Conservation (phyloP, 2,888 invertebrate genomes). For the Pseudolycoriella hygida region DNA sequence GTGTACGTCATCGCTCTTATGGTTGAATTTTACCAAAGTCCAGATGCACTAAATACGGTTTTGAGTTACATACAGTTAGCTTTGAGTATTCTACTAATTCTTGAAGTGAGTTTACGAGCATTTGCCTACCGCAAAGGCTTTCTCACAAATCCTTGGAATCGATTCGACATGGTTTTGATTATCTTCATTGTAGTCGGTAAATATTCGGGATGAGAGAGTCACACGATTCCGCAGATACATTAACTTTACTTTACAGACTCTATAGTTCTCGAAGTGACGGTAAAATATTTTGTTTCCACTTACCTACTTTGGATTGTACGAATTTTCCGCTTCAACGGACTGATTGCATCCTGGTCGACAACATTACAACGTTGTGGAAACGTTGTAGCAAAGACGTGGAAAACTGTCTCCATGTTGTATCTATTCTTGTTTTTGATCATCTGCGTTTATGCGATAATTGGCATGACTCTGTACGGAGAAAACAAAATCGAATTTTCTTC, state of each 20-base stretch:
- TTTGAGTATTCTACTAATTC: slow-evolving; percentile 64
- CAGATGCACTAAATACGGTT: slow-evolving; percentile 38
- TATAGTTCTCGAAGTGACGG: slow-evolving; percentile 55
- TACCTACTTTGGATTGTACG: slow-evolving; percentile 64
- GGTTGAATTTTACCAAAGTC: slow-evolving; percentile 57
- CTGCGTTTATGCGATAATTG: slow-evolving; percentile 73
- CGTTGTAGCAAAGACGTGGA: slow-evolving; percentile 65
- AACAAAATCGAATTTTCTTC: slow-evolving; percentile 30
- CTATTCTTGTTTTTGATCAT: slow-evolving; percentile 64
- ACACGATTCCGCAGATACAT: neutral
- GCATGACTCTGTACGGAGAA: slow-evolving; percentile 72
- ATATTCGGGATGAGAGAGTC: too few relatives aligned
- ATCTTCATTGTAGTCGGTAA: slow-evolving; percentile 62
- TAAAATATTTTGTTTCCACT: slow-evolving; percentile 62
- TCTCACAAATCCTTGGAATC: slow-evolving; percentile 72
- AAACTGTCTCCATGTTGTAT: slow-evolving; percentile 70
- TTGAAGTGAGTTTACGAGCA: slow-evolving; percentile 63
- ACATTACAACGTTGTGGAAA: slow-evolving; percentile 17
- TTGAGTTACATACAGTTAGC: slow-evolving; percentile 55
- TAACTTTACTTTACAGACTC: slow-evolving; percentile 33
- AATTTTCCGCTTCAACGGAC: slow-evolving; percentile 59
- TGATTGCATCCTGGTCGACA: slow-evolving; percentile 43
- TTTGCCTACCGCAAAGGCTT: slow-evolving; percentile 63
- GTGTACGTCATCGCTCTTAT: slow-evolving; percentile 70
- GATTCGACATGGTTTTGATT: slow-evolving; percentile 69